These are phyloP conservation scores for Hippocampus kuda DNA, from an alignment of 2,797 vertebrate genomes.

Conservation along the genomic window DNA sequence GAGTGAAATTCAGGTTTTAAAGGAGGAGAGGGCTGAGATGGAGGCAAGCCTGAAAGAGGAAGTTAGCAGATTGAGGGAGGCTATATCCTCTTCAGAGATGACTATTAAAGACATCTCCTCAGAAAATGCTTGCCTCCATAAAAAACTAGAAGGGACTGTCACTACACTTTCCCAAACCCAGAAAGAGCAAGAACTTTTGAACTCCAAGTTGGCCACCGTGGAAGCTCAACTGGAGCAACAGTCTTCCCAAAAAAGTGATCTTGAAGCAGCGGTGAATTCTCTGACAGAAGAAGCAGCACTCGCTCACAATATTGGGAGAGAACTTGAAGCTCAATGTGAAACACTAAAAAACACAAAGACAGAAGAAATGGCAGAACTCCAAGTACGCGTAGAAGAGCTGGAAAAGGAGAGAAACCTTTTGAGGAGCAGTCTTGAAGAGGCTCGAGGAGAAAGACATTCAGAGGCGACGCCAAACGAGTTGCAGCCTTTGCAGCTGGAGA, in stretches of 20 bases:
- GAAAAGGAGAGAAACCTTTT: constrained; percentile 59
- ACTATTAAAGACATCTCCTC: constrained; percentile 51
- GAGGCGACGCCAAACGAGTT: constrained; percentile 63
- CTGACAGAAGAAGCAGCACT: constrained; percentile 56
- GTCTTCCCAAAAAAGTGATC: constrained; percentile 53
- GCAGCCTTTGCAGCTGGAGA: constrained; percentile 70
- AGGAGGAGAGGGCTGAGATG: constrained; percentile 39
- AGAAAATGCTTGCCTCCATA: constrained; percentile 57
- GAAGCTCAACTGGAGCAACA: constrained; percentile 60
- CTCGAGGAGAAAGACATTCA: constrained; percentile 30
- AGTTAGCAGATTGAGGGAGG: constrained; percentile 41
- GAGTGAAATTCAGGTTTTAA: constrained; percentile 24
- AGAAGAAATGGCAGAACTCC: constrained; percentile 59
- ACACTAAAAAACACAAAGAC: constrained; percentile 31
- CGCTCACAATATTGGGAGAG: constrained; percentile 44
- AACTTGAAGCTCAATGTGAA: constrained; percentile 50
- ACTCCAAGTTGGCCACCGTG: constrained; percentile 48
- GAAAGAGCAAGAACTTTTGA: constrained; percentile 47
- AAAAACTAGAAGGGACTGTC: constrained; percentile 60
- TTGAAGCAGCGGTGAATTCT: constrained; percentile 47
- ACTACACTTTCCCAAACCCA: constrained; percentile 49
- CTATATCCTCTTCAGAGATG: constrained; percentile 51
- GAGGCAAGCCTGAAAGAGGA: constrained; percentile 53
- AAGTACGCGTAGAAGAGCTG: constrained; percentile 53
- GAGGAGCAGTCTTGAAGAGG: constrained; percentile 56